Evolutionary conservation across 1,140 invertebrate genomes (phyloP).

Genomic region (Bemisia tabaci): DNA sequence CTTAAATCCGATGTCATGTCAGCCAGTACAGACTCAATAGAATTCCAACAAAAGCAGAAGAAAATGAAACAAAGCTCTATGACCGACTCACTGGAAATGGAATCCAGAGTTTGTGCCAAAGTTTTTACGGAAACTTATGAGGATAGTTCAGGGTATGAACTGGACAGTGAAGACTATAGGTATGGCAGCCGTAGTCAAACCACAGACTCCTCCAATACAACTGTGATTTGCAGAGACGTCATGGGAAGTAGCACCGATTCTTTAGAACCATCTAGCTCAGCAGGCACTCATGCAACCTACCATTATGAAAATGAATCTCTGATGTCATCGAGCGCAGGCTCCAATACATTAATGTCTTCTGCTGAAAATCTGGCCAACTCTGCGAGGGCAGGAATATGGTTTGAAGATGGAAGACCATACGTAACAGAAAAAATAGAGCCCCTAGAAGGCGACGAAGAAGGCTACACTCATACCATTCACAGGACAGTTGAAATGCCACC

Average conservation of each 20-base stretch:
- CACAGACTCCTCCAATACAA: slow-evolving; percentile 7
- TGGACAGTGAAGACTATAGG: slow-evolving; percentile 11
- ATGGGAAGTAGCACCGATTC: slow-evolving; percentile 54
- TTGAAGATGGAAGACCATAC: slow-evolving; percentile 30
- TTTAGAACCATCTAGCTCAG: slow-evolving; percentile 53
- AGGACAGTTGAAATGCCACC: slow-evolving; percentile 35
- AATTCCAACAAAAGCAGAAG: slow-evolving; percentile 32
- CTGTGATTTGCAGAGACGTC: slow-evolving; percentile 13
- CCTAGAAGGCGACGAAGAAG: slow-evolving; percentile 21
- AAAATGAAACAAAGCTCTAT: slow-evolving; percentile 31
- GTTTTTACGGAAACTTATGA: not conserved
- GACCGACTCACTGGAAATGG: slow-evolving; percentile 21
- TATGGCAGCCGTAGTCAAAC: slow-evolving; percentile 6
- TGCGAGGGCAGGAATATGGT: slow-evolving; percentile 30
- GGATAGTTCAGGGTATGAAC: slow-evolving; percentile 4
- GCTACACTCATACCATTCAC: slow-evolving; percentile 33
- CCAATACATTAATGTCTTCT: slow-evolving; percentile 56
- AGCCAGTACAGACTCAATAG: slow-evolving; percentile 46
- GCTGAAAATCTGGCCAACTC: slow-evolving; percentile 44
- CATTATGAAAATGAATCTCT: slow-evolving; percentile 67
- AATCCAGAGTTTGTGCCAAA: not conserved
- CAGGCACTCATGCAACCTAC: slow-evolving; percentile 65
- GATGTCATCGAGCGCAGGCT: slow-evolving; percentile 63
- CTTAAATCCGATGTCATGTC: slow-evolving; percentile 39
- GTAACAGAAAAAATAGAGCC: slow-evolving; percentile 36